phyloP scores from a whole-genome alignment of 2,113 vertebrate genomes.

The Myotis yumanensis region DNA sequence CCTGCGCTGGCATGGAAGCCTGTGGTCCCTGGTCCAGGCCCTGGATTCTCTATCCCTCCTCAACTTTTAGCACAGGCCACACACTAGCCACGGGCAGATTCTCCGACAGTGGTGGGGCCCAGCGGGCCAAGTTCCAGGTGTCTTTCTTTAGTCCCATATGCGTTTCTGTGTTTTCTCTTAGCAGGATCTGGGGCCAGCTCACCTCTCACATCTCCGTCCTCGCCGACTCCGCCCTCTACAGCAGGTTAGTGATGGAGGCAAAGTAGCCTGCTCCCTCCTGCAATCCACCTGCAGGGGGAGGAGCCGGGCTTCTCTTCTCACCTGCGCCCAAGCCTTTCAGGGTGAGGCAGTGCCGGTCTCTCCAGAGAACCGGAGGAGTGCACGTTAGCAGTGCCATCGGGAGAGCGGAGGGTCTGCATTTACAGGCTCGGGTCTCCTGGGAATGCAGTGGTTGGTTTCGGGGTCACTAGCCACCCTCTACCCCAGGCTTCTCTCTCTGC shows the following conservation, averaged over 20 bases:
- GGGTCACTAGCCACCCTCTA: not conserved
- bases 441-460: not conserved
- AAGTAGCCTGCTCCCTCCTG: not conserved
- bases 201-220: conserved; percentile 96
- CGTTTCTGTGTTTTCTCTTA: conserved; percentile 79
- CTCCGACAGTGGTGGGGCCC: not conserved
- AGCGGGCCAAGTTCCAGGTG: not conserved
- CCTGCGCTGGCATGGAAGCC: not conserved
- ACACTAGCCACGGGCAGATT: not conserved
- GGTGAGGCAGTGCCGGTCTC: not conserved
- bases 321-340: not conserved
- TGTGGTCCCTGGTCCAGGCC: not conserved
- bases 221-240: conserved; percentile 92
- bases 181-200: conserved; percentile 98
- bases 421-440: not conserved
- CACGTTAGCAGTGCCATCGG: not conserved
- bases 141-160: conserved; percentile 67
- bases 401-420: not conserved
- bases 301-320: not conserved
- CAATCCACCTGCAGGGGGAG: not conserved
- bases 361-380: not conserved
- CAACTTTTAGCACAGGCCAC: not conserved
- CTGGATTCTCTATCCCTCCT: not conserved
- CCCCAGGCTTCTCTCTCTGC: not conserved
- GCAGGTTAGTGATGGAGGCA: conserved; percentile 86